These are phyloP conservation scores for Pseudomyrmex dendroicus DNA, from an alignment of 1,140 invertebrate species.

Conservation along the genomic window DNA sequence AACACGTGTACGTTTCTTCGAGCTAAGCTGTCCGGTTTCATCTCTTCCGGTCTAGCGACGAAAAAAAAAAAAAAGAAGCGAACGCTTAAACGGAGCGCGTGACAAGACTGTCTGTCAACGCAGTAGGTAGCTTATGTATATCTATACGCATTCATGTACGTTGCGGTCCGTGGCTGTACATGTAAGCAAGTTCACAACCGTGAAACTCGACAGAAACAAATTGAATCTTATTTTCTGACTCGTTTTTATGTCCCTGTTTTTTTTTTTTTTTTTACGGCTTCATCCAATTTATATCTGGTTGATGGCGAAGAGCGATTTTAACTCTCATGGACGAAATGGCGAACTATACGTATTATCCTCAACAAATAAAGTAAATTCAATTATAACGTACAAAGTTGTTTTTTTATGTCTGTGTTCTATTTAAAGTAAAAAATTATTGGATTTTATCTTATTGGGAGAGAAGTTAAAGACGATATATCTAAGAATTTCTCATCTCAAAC, in stretches of 20 bases:
- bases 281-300: neutral
- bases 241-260: neutral
- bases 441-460: too few relatives aligned
- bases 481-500: neutral
- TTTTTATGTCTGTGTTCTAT: neutral
- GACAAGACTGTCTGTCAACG: slow-evolving; percentile 15
- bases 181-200: neutral
- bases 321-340: neutral
- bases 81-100: slow-evolving; percentile 20
- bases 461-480: neutral
- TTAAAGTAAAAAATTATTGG: slow-evolving; percentile 13
- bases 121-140: neutral
- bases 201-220: slow-evolving; percentile 30
- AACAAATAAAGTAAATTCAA: too few relatives aligned
- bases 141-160: neutral
- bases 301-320: neutral
- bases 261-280: neutral
- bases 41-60: slow-evolving; percentile 25
- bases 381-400: too few relatives aligned
- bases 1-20: neutral
- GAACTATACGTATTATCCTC: too few relatives aligned
- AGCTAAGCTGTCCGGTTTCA: neutral
- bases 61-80: neutral
- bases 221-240: neutral
- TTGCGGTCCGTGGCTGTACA: slow-evolving; percentile 5